A percentile compares a stretch with the other conserved stretches of the same genome.
phyloP scores from a whole-genome alignment of 2,113 vertebrate species.

The Onychostruthus taczanowskii region DNA sequence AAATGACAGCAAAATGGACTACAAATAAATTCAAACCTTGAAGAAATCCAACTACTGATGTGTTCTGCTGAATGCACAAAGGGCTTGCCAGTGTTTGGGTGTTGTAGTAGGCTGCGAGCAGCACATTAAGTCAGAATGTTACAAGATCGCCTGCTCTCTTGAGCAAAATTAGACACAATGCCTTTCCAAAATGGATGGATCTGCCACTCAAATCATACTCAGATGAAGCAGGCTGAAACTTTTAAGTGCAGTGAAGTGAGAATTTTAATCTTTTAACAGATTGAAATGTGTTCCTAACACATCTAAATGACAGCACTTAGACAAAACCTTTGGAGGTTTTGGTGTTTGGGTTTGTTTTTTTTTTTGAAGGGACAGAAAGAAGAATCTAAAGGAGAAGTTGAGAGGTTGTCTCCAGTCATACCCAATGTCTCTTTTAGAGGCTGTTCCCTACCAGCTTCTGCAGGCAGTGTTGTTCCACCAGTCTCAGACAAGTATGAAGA shows the following conservation, averaged over 20 bases:
- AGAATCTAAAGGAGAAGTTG: background rate
- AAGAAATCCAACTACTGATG: background rate
- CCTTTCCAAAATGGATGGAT: background rate
- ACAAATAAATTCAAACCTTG: background rate
- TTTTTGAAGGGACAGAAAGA: background rate
- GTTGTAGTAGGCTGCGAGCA: fast-evolving
- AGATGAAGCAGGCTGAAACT: background rate
- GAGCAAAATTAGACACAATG: background rate
- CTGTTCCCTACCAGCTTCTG: background rate
- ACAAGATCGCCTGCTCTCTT: fast-evolving
- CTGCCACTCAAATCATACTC: background rate
- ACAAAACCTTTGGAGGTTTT: background rate
- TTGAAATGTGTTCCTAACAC: background rate
- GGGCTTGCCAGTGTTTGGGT: background rate
- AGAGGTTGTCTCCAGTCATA: background rate
- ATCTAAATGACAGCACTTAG: background rate
- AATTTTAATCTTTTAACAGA: background rate
- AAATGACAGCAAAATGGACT: background rate
- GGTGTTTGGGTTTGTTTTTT: background rate
- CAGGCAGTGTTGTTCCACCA: background rate
- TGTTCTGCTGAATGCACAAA: background rate
- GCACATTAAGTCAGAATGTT: fast-evolving
- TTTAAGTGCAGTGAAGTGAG: background rate
- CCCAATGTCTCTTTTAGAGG: background rate
- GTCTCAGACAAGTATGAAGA: background rate